Conservation (phyloP, 2,888 invertebrate species). For the Xestia sexstrigata region DNA sequence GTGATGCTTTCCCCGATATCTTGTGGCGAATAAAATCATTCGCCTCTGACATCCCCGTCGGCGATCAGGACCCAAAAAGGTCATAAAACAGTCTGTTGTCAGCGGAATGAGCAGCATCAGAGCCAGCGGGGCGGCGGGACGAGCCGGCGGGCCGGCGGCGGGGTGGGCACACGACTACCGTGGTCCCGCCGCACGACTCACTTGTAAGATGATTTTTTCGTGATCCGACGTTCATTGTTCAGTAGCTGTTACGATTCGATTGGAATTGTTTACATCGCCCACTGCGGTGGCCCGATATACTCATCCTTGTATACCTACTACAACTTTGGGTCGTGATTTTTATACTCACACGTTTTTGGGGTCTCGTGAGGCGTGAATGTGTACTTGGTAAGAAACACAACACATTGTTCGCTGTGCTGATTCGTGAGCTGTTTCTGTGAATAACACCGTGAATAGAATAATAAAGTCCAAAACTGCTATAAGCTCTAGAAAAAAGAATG, state of each 20-base stretch:
- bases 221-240: slow-evolving; percentile 90
- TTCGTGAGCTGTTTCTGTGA: slow-evolving; percentile 27
- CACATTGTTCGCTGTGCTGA: not conserved
- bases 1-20: slow-evolving; percentile 30
- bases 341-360: slow-evolving; percentile 61
- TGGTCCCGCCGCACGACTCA: slow-evolving; percentile 83
- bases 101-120: slow-evolving; percentile 53
- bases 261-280: slow-evolving; percentile 84
- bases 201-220: slow-evolving; percentile 90
- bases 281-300: slow-evolving; percentile 73
- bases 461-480: slow-evolving; percentile 2
- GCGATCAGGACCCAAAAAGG: slow-evolving; percentile 63
- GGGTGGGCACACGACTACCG: slow-evolving; percentile 83
- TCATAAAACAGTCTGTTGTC: slow-evolving; percentile 65
- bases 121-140: not conserved
- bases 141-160: slow-evolving; percentile 16
- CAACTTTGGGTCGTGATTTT: slow-evolving; percentile 60
- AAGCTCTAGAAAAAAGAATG: slow-evolving; percentile 9
- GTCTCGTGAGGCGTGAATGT: slow-evolving; percentile 33
- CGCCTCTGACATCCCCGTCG: slow-evolving; percentile 52
- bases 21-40: slow-evolving; percentile 56
- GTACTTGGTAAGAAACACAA: slow-evolving; percentile 6
- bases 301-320: slow-evolving; percentile 29
- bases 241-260: slow-evolving; percentile 87
- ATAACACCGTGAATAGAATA: slow-evolving; percentile 21